These are phyloP conservation scores for Notothenia coriiceps DNA, from an alignment of 2,113 vertebrate species.

Conservation along the genomic window DNA sequence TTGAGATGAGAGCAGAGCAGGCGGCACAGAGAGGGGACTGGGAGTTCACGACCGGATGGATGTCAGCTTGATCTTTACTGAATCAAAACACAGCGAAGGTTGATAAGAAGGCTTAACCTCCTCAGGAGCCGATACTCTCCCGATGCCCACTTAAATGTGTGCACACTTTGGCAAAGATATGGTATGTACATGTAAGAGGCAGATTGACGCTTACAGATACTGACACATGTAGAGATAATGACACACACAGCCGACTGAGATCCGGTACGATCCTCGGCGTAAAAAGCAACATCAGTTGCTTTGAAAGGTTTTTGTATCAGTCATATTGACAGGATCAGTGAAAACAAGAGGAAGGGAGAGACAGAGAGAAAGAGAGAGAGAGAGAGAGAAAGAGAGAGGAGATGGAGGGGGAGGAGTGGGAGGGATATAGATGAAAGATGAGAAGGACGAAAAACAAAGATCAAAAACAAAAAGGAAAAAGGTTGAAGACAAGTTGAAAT, in stretches of 20 bases:
- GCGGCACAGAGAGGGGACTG: constrained; percentile 9
- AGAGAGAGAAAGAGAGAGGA: background rate
- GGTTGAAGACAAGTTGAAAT: constrained; percentile 19
- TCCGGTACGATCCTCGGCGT: background rate
- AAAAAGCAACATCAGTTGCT: constrained; percentile 41
- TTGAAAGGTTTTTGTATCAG: constrained; percentile 49
- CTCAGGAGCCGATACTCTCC: constrained; percentile 27
- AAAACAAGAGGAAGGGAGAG: constrained; percentile 21
- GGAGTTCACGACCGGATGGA: constrained; percentile 53
- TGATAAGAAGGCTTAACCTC: constrained; percentile 60
- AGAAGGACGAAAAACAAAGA: constrained; percentile 35
- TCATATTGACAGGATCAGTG: constrained; percentile 50
- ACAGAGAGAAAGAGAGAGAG: background rate
- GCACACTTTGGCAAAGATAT: constrained; percentile 28
- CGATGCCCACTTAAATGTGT: constrained; percentile 41
- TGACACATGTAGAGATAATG: constrained; percentile 32
- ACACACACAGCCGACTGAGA: constrained; percentile 14
- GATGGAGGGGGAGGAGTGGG: background rate
- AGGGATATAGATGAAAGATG: constrained; percentile 47
- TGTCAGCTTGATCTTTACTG: constrained; percentile 56
- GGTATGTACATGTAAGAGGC: background rate
- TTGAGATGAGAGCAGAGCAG: constrained; percentile 36
- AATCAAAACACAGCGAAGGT: constrained; percentile 45
- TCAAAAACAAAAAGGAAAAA: constrained; percentile 42
- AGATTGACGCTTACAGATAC: constrained; percentile 23